Percentiles rank a stretch among this genome's conserved stretches.
Evolutionary conservation across 2,888 invertebrate genomes (phyloP).

Genomic region (Idaea biselata): DNA sequence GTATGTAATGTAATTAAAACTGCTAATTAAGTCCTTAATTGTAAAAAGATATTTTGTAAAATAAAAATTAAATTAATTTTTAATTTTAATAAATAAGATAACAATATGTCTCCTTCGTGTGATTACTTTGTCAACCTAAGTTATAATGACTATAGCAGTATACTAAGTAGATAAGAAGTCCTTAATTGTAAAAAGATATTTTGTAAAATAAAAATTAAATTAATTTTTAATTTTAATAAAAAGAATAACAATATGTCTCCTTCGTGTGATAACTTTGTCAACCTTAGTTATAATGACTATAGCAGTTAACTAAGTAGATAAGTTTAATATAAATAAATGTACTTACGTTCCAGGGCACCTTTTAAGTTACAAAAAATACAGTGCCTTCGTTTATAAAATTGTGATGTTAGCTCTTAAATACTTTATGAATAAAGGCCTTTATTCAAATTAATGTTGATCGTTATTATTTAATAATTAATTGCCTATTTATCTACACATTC

Average conservation of each 20-base stretch:
- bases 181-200: neutral
- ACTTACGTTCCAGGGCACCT: conserved; percentile 58
- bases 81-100: neutral
- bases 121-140: neutral
- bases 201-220: neutral
- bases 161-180: neutral
- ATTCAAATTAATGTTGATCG: conserved; percentile 3
- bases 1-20: neutral
- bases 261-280: neutral
- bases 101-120: neutral
- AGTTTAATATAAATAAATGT: conserved; percentile 13
- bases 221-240: neutral
- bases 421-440: conserved; percentile 4
- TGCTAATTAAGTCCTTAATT: neutral
- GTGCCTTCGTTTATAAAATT: conserved; percentile 65
- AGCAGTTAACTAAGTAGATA: neutral
- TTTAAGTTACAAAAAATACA: conserved; percentile 47
- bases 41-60: neutral
- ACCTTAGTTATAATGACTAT: neutral
- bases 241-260: neutral
- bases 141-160: neutral
- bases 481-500: conserved; percentile 44
- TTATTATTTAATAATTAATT: conserved; percentile 22
- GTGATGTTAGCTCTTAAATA: conserved; percentile 59
- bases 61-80: neutral